Evolutionary conservation across 2,113 vertebrate species (phyloP).

Genomic region (Globicephala melas): DNA sequence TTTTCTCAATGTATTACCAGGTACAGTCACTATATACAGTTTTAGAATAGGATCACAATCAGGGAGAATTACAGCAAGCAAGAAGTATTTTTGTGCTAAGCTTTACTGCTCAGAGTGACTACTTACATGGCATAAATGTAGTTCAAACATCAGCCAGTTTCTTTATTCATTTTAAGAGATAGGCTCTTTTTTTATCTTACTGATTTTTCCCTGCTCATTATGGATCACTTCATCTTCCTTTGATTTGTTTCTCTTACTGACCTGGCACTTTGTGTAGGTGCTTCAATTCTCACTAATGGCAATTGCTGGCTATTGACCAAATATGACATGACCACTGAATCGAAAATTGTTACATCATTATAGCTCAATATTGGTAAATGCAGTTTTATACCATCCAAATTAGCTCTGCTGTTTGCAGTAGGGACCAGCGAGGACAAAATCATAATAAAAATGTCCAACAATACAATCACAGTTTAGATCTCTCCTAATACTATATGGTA

Average conservation of each 20-base stretch:
- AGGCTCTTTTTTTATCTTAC: not conserved
- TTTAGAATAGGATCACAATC: not conserved
- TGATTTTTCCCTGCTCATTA: conserved; percentile 50
- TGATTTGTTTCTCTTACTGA: conserved; percentile 43
- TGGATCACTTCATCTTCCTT: conserved; percentile 20
- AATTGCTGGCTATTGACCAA: conserved; percentile 34
- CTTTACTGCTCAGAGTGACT: not conserved
- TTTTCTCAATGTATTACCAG: not conserved
- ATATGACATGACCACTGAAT: conserved; percentile 29
- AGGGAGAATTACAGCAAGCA: not conserved
- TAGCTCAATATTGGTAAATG: conserved; percentile 18
- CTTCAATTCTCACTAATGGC: conserved; percentile 25
- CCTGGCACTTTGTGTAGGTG: not conserved
- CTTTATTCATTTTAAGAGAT: conserved; percentile 43
- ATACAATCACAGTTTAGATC: not conserved
- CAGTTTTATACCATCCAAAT: conserved; percentile 1
- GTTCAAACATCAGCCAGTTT: not conserved
- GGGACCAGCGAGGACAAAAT: not conserved
- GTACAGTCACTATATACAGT: not conserved
- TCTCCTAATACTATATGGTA: not conserved
- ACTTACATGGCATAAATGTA: not conserved
- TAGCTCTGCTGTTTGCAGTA: not conserved
- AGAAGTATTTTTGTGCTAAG: not conserved
- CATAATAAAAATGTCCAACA: not conserved
- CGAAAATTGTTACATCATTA: conserved; percentile 25